A percentile compares a stretch with the other conserved stretches of the same genome.
Conservation (phyloP, 2,113 vertebrate genomes). For the Cynopterus brachyotis region DNA sequence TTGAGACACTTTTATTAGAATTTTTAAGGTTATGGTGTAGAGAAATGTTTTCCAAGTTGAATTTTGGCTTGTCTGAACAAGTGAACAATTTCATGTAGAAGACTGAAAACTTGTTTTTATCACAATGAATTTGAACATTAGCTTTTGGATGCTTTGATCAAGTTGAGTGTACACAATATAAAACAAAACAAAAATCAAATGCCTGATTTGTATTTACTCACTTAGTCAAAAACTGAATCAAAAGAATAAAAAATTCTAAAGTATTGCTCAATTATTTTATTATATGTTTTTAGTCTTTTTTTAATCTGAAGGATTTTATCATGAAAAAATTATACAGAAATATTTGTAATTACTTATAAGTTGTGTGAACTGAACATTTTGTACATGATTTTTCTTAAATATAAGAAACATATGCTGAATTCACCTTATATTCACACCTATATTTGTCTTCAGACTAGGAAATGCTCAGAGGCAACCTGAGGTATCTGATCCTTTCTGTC, state of each 20-base stretch:
- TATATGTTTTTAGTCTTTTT: background rate
- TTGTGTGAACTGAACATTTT: background rate
- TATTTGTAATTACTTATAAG: background rate
- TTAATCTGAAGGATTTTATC: background rate
- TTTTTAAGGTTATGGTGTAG: background rate
- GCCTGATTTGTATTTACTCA: background rate
- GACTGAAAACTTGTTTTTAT: conserved; percentile 7
- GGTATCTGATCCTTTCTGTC: background rate
- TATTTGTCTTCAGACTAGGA: background rate
- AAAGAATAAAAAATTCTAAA: conserved; percentile 14
- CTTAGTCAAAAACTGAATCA: background rate
- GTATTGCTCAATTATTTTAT: background rate
- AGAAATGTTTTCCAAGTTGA: conserved; percentile 26
- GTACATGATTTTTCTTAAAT: background rate
- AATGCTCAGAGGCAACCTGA: background rate
- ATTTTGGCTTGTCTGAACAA: conserved; percentile 43
- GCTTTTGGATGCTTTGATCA: background rate
- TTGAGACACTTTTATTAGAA: background rate
- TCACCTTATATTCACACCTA: background rate
- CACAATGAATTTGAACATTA: background rate
- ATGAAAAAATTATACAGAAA: conserved; percentile 2
- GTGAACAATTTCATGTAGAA: background rate
- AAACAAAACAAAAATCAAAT: background rate
- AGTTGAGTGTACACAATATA: background rate
- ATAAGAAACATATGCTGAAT: background rate